A percentile compares a stretch with the other conserved stretches of the same genome.
These are phyloP conservation scores for Actinostola sp. DNA, from an alignment of 92 coral and sea anemone species.

Conservation along the genomic window DNA sequence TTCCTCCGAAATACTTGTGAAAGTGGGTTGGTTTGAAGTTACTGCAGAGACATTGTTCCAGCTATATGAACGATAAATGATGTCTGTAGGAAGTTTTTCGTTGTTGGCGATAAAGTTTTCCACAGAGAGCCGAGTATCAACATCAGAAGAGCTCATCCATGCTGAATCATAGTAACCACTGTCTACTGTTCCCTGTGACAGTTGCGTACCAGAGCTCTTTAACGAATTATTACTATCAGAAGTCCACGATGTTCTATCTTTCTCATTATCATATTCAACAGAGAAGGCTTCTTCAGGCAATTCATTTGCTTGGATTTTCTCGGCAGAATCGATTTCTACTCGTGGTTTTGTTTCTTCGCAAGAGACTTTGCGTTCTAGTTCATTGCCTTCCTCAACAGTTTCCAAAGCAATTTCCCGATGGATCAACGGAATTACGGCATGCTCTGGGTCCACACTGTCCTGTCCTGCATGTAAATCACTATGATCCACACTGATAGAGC, in stretches of 20 bases:
- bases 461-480: background rate
- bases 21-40: background rate
- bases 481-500: conserved; percentile 7
- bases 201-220: conserved; percentile 55
- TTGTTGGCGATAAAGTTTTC: conserved; percentile 1
- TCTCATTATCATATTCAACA: background rate
- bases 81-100: conserved; percentile 3
- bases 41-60: conserved; percentile 3
- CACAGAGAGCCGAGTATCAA: background rate
- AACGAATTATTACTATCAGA: conserved; percentile 66
- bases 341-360: conserved; percentile 6
- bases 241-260: conserved; percentile 54
- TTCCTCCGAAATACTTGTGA: background rate
- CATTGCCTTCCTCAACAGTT: conserved; percentile 25
- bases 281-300: background rate
- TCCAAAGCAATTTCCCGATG: conserved; percentile 16
- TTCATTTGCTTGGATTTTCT: background rate
- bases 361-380: conserved; percentile 5
- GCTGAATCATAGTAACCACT: conserved; percentile 64
- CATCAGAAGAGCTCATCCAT: conserved; percentile 9
- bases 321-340: too few relatives aligned
- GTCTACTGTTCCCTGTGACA: conserved; percentile 60
- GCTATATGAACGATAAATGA: conserved; percentile 6
- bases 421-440: background rate
- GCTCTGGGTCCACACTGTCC: conserved; percentile 6